A percentile compares a stretch with the other conserved stretches of the same genome.
Evolutionary conservation across 1,140 invertebrate genomes (phyloP).

Genomic region (Aphaenogaster rudis): DNA sequence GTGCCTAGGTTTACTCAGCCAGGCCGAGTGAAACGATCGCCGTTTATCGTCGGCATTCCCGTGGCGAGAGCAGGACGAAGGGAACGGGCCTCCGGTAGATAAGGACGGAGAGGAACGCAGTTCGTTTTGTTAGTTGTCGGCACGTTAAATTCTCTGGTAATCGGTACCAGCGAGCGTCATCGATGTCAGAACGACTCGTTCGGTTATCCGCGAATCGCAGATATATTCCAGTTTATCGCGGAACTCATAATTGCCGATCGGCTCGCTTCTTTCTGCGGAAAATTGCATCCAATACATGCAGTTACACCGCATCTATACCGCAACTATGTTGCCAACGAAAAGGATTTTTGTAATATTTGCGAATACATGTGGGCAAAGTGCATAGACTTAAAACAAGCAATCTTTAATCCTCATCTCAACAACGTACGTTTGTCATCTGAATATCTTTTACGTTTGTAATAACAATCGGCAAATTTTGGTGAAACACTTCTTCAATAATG

Average conservation of each 20-base stretch:
- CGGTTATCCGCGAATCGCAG: background rate
- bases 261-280: background rate
- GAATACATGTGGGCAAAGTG: background rate
- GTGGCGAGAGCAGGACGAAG: conserved; percentile 28
- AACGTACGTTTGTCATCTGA: no score
- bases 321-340: background rate
- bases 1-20: conserved; percentile 75
- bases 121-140: conserved; percentile 43
- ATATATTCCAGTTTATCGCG: conserved; percentile 28
- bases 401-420: background rate
- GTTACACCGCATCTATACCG: no score
- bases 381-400: background rate
- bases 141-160: conserved; percentile 52
- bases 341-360: background rate
- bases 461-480: background rate
- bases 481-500: background rate
- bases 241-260: background rate
- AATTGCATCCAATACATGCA: background rate
- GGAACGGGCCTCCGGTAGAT: background rate
- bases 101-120: background rate
- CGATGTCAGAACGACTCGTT: conserved; percentile 22
- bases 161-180: conserved; percentile 42
- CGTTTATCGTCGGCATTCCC: conserved; percentile 69
- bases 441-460: background rate
- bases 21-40: conserved; percentile 69